Evolutionary conservation across 2,113 vertebrate species (phyloP).

Genomic region (Rallus limicola): DNA sequence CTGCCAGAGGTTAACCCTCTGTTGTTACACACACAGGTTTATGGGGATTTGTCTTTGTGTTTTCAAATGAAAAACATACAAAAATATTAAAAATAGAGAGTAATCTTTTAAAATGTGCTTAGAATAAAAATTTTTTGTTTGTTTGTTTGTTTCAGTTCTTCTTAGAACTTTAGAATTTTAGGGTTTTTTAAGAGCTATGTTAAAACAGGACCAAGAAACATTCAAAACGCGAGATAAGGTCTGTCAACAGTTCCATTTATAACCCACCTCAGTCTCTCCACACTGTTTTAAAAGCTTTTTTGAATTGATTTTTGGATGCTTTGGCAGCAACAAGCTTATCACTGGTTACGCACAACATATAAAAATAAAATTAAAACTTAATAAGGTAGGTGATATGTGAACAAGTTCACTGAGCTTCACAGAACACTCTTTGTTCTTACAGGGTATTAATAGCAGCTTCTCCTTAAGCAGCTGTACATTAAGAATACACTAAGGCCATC

Average conservation of each 20-base stretch:
- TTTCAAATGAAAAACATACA: neutral
- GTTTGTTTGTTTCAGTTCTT: neutral
- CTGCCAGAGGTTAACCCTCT: neutral
- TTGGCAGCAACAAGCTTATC: conserved; percentile 50
- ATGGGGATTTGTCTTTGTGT: neutral
- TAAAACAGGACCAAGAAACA: conserved; percentile 34
- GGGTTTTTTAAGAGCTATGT: conserved; percentile 36
- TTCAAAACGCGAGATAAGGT: conserved; percentile 53
- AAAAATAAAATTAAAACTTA: conserved; percentile 71
- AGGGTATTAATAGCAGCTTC: neutral
- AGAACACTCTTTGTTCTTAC: neutral
- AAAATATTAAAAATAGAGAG: neutral
- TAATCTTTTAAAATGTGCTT: neutral
- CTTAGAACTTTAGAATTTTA: conserved; percentile 20
- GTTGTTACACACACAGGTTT: neutral
- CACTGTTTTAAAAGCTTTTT: conserved; percentile 71
- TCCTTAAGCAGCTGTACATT: neutral
- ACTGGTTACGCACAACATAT: conserved; percentile 21
- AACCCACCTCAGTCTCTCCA: conserved; percentile 23
- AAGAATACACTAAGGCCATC: neutral
- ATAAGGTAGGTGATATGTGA: conserved; percentile 50
- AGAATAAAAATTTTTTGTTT: neutral
- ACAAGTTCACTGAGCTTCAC: neutral
- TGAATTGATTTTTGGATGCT: conserved; percentile 72
- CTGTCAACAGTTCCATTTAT: conserved; percentile 76